phyloP scores from a whole-genome alignment of 2,797 vertebrate genomes.

The Periparus ater region DNA sequence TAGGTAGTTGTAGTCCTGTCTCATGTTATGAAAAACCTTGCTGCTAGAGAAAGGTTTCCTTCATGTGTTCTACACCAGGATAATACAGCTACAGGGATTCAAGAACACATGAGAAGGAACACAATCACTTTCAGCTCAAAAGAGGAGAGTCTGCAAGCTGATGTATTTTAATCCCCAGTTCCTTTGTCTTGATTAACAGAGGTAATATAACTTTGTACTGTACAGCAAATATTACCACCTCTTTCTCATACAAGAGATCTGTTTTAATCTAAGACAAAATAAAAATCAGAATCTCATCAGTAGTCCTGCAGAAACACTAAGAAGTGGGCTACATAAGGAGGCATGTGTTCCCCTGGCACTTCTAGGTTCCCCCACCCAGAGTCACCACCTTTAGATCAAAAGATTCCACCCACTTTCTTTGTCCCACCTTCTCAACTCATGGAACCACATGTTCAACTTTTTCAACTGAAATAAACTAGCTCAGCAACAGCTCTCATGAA shows the following conservation, averaged over 20 bases:
- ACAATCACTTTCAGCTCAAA: background rate
- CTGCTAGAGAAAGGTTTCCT: background rate
- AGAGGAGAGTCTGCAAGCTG: background rate
- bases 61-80: background rate
- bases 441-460: background rate
- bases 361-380: background rate
- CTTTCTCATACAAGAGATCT: background rate
- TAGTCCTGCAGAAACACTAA: background rate
- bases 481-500: background rate
- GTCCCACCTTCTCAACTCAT: background rate
- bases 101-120: background rate
- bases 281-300: background rate
- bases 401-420: background rate
- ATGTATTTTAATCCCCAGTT: background rate
- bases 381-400: background rate
- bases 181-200: background rate
- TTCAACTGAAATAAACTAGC: background rate
- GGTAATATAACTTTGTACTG: background rate
- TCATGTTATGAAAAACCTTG: background rate
- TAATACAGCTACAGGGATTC: background rate
- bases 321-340: background rate
- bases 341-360: background rate
- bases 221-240: background rate
- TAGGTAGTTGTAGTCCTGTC: background rate
- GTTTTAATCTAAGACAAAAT: background rate